Evolutionary conservation across 2,113 vertebrate species (phyloP).

Genomic region (Aythya baeri): DNA sequence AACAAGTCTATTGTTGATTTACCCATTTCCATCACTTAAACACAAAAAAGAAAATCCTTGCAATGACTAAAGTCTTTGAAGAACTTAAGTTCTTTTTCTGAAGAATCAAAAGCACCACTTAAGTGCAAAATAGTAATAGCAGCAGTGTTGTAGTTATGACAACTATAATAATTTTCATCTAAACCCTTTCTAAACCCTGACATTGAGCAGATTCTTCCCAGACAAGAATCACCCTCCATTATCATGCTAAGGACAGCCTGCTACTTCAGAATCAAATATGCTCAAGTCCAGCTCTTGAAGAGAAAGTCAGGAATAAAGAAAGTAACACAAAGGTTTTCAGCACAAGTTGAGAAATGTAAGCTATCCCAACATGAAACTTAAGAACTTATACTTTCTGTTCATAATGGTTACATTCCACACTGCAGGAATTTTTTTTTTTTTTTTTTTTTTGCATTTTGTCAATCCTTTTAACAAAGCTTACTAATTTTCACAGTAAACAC

Average conservation of each 20-base stretch:
- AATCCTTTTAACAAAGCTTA: background rate
- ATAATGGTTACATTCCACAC: background rate
- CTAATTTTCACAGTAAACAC: background rate
- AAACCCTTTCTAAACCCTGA: background rate
- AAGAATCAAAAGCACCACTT: background rate
- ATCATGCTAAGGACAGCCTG: background rate
- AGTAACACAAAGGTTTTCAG: background rate
- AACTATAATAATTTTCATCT: background rate
- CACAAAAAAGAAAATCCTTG: background rate
- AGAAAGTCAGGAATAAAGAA: background rate
- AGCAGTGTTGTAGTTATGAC: background rate
- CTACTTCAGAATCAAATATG: background rate
- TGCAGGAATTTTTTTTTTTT: background rate
- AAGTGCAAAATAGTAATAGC: background rate
- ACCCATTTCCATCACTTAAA: background rate
- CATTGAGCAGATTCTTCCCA: background rate
- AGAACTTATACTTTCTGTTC: background rate
- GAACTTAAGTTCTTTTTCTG: background rate
- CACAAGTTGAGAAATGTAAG: background rate
- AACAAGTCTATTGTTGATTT: background rate
- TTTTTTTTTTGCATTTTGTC: background rate
- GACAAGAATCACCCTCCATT: background rate
- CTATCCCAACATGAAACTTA: background rate
- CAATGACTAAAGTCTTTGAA: background rate
- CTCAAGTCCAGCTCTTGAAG: background rate